These are phyloP conservation scores for Echinometra lucunter DNA, from an alignment of 53 echinoderm and acorn worm species.

Conservation along the genomic window DNA sequence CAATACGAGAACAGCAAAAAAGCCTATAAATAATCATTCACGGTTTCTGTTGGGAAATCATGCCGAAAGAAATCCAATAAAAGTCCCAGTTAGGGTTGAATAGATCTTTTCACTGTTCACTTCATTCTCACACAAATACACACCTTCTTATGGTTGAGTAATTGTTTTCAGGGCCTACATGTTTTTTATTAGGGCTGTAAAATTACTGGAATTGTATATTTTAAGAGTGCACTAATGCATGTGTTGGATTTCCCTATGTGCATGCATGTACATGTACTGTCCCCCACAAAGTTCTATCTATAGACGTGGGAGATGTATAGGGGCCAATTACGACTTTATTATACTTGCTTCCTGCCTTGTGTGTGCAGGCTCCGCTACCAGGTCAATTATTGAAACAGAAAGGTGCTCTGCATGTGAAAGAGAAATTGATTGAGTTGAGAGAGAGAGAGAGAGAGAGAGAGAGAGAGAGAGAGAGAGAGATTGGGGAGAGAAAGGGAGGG, in stretches of 20 bases:
- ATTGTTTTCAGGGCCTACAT: neutral
- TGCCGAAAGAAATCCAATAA: constrained; percentile 32
- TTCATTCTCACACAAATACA: neutral
- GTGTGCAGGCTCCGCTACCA: constrained; percentile 4
- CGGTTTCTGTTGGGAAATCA: constrained; percentile 26
- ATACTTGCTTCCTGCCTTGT: constrained; percentile 6
- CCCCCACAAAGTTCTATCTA: neutral
- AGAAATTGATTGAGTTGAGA: constrained; percentile 14
- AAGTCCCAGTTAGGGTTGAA: neutral
- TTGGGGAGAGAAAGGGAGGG: no score
- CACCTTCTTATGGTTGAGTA: constrained; percentile 13
- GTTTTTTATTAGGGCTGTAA: neutral
- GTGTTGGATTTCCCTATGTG: neutral
- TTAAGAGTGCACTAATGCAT: neutral
- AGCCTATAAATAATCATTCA: neutral
- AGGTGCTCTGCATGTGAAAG: constrained; percentile 12
- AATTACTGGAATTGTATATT: neutral
- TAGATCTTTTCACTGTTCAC: neutral
- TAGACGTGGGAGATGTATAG: neutral
- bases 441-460: neutral
- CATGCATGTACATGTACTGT: neutral
- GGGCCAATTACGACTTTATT: constrained; percentile 46
- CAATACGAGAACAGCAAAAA: neutral
- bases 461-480: neutral
- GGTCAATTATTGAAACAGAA: constrained; percentile 62